A percentile compares a stretch with the other conserved stretches of the same genome.
Evolutionary conservation across 2,113 vertebrate species (phyloP).

Genomic region (Tapirus terrestris): DNA sequence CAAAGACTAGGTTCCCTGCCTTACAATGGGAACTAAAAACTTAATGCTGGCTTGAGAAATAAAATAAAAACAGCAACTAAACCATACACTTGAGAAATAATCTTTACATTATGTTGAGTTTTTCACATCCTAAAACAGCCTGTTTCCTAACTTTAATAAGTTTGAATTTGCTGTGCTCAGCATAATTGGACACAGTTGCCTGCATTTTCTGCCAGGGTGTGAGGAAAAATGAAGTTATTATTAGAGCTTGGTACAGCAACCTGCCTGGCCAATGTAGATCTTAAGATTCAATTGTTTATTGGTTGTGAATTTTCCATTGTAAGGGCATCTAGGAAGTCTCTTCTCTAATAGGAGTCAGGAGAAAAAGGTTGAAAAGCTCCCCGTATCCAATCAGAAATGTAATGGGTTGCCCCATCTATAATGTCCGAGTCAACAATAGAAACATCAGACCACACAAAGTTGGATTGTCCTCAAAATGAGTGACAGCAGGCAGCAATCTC

Average conservation of each 20-base stretch:
- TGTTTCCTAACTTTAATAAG: slow-evolving; percentile 79
- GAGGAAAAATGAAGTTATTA: slow-evolving; percentile 78
- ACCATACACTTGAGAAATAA: slow-evolving; percentile 77
- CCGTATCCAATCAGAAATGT: slow-evolving; percentile 62
- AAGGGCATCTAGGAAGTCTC: slow-evolving; percentile 46
- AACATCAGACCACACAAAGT: slow-evolving; percentile 16
- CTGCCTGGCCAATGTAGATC: slow-evolving; percentile 77
- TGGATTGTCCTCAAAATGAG: slow-evolving; percentile 49
- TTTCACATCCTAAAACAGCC: slow-evolving; percentile 69
- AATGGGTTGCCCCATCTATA: slow-evolving; percentile 58
- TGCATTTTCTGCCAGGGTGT: slow-evolving; percentile 68
- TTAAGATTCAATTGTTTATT: slow-evolving; percentile 74
- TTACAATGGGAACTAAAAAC: slow-evolving; percentile 30
- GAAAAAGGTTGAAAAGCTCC: slow-evolving; percentile 40
- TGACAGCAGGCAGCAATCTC: slow-evolving; percentile 36
- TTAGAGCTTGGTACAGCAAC: slow-evolving; percentile 71
- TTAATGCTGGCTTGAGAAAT: slow-evolving; percentile 62
- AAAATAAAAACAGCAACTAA: slow-evolving; percentile 61
- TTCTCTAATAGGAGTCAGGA: slow-evolving; percentile 53
- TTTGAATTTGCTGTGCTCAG: slow-evolving; percentile 79
- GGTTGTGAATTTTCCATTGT: slow-evolving; percentile 74
- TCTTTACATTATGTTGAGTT: slow-evolving; percentile 68
- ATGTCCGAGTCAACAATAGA: slow-evolving; percentile 45
- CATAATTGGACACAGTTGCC: slow-evolving; percentile 80
- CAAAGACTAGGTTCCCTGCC: background rate